These are phyloP conservation scores for Lumbricus terrestris DNA, from an alignment of 2,888 invertebrate species.

Conservation along the genomic window DNA sequence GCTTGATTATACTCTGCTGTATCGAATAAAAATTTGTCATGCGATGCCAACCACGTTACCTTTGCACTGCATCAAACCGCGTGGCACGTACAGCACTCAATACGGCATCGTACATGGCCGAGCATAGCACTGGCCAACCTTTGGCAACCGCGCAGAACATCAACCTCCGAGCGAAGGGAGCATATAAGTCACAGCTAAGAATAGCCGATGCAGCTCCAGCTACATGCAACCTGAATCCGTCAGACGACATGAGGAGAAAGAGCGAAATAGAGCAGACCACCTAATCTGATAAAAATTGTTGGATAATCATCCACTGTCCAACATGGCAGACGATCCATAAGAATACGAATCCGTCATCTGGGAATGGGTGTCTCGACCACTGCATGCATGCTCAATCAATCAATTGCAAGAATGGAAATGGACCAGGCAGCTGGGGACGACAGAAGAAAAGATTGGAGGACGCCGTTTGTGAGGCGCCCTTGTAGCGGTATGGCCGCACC, in stretches of 20 bases:
- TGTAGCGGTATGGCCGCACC: no score
- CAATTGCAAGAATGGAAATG: background rate
- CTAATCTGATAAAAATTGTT: background rate
- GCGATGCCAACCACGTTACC: no score
- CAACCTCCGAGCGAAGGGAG: background rate
- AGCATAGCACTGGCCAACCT: background rate
- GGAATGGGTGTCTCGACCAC: background rate
- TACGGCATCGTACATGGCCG: no score
- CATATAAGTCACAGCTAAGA: background rate
- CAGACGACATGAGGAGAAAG: background rate
- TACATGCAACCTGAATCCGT: background rate
- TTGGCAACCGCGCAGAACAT: background rate
- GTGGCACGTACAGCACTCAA: no score
- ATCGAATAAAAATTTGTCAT: no score
- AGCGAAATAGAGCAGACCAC: background rate
- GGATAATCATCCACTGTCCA: background rate
- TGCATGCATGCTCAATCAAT: background rate
- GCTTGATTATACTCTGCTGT: no score
- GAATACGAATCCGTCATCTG: background rate
- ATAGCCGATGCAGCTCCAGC: background rate
- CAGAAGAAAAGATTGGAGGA: no score
- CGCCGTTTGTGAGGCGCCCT: no score
- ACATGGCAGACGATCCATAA: background rate
- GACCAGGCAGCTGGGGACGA: no score
- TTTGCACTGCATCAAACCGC: no score